Conservation (phyloP, 1,140 invertebrate species). For the Plectrocnemia conspersa region DNA sequence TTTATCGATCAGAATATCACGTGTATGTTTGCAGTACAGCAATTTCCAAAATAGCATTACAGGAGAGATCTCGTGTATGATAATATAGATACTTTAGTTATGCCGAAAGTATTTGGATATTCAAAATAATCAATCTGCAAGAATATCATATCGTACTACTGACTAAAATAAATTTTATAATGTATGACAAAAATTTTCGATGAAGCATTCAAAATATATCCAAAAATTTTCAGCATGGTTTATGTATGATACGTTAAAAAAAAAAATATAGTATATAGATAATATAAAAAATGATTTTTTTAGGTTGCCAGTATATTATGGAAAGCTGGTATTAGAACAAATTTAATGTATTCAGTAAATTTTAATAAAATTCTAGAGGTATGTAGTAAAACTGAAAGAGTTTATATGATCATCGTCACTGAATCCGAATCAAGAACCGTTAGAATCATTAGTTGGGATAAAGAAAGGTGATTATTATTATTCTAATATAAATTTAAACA, state of each 20-base stretch:
- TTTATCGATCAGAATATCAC: conserved; percentile 53
- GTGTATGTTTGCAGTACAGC: conserved; percentile 60
- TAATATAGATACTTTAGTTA: no score
- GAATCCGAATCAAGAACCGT: conserved; percentile 56
- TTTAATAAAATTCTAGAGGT: conserved; percentile 63
- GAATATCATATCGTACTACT: no score
- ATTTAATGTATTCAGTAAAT: conserved; percentile 41
- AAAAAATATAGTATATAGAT: no score
- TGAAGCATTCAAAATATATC: no score
- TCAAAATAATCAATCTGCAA: no score
- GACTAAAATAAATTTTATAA: no score
- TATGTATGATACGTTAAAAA: no score
- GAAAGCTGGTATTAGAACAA: conserved; percentile 39
- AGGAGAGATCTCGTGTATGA: conserved; percentile 59
- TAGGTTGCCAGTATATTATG: conserved; percentile 36
- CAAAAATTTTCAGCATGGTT: no score
- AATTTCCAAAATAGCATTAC: conserved; percentile 46
- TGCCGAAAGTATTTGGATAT: no score
- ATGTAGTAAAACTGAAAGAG: conserved; percentile 56
- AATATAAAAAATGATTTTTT: no score
- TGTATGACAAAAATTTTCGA: no score
- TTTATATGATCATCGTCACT: conserved; percentile 61
- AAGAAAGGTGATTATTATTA: conserved; percentile 45
- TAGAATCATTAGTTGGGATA: conserved; percentile 55
- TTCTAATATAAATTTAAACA: not conserved